Evolutionary conservation across 2,113 vertebrate genomes (phyloP).

Genomic region (Microcebus griseorufus): DNA sequence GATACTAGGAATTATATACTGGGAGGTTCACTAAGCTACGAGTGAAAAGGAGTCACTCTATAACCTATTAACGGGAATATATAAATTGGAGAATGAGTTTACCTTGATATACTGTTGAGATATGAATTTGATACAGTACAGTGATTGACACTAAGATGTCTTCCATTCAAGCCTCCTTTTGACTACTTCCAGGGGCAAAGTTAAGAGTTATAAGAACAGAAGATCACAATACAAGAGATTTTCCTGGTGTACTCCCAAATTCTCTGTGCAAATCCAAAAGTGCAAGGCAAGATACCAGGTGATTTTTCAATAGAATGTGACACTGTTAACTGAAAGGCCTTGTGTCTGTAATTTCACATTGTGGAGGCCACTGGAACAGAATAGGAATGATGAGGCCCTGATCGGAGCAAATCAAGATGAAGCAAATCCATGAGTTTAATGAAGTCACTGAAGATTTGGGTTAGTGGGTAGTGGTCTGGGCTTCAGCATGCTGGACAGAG

Average conservation of each 20-base stretch:
- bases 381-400: not conserved
- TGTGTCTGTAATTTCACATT: not conserved
- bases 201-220: not conserved
- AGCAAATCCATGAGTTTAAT: not conserved
- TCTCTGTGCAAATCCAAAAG: not conserved
- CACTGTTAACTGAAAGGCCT: not conserved
- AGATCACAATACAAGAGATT: not conserved
- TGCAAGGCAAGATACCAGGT: not conserved
- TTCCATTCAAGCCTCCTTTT: not conserved
- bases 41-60: not conserved
- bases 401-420: not conserved
- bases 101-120: not conserved
- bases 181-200: not conserved
- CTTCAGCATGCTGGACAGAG: not conserved
- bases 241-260: not conserved
- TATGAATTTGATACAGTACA: not conserved
- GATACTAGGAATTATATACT: not conserved
- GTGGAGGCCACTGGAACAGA: not conserved
- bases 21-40: not conserved
- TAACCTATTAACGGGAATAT: not conserved
- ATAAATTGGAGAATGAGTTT: not conserved
- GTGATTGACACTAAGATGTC: not conserved
- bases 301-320: not conserved
- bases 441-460: not conserved
- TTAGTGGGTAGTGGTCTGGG: not conserved